Evolutionary conservation across 2,113 vertebrate species (phyloP).

Genomic region (Syrrhaptes paradoxus): DNA sequence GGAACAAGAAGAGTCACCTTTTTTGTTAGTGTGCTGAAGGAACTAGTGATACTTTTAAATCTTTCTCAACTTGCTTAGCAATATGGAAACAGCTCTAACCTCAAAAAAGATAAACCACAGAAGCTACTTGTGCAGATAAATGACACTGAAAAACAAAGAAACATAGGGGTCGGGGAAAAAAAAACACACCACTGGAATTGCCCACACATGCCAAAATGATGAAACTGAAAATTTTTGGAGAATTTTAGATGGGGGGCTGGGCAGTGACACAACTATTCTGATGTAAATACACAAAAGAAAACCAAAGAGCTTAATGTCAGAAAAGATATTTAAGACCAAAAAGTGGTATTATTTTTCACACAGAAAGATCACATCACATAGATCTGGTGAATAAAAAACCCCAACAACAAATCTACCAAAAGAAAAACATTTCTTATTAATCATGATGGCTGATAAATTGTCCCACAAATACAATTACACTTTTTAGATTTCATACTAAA

Average conservation of each 20-base stretch:
- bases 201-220: not conserved
- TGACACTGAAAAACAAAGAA: not conserved
- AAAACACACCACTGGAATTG: rapidly evolving
- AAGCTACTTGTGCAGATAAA: not conserved
- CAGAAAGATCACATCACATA: not conserved
- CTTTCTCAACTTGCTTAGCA: not conserved
- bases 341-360: not conserved
- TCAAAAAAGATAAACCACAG: not conserved
- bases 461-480: not conserved
- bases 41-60: not conserved
- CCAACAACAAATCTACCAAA: not conserved
- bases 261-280: not conserved
- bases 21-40: not conserved
- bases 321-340: not conserved
- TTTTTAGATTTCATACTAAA: not conserved
- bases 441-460: not conserved
- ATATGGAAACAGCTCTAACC: not conserved
- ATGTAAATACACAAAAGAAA: not conserved
- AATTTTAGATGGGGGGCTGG: not conserved
- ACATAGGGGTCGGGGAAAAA: not conserved
- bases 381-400: not conserved
- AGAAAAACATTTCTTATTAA: not conserved
- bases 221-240: not conserved
- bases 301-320: not conserved
- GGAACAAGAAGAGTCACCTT: not conserved